Percentiles rank a stretch among this genome's conserved stretches.
These are phyloP conservation scores for Onthophagus sagittarius DNA, from an alignment of 2,888 invertebrate species.

Conservation along the genomic window DNA sequence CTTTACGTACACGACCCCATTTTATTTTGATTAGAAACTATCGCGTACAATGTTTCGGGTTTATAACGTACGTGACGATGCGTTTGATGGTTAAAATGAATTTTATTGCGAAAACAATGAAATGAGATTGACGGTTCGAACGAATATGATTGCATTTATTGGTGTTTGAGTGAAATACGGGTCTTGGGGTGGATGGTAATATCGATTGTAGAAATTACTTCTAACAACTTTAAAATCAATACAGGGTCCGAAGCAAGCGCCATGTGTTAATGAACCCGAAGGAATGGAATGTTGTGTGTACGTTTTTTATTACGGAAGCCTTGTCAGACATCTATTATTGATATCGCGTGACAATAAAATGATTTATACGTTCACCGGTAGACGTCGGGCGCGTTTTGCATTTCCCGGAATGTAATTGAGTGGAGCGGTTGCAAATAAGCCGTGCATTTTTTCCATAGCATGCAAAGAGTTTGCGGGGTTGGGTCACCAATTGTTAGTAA, in stretches of 20 bases:
- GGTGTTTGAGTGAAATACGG: neutral
- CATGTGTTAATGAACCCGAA: neutral
- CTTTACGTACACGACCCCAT: neutral
- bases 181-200: neutral
- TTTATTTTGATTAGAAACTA: neutral
- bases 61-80: neutral
- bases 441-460: neutral
- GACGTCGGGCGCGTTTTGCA: neutral
- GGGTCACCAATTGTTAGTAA: slow-evolving; percentile 31
- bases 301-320: neutral
- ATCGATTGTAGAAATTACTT: neutral
- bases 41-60: neutral
- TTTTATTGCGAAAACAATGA: neutral
- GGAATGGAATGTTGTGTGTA: neutral
- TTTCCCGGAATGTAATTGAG: neutral
- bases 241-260: neutral
- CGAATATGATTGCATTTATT: neutral
- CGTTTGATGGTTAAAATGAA: neutral
- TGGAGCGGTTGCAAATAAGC: neutral
- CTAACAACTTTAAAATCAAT: neutral
- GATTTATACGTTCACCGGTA: neutral
- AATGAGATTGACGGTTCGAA: neutral
- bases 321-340: neutral
- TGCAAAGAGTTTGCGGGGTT: neutral
- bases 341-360: neutral